These are phyloP conservation scores for Ophion costatus DNA, from an alignment of 2,888 invertebrate genomes.

Conservation along the genomic window DNA sequence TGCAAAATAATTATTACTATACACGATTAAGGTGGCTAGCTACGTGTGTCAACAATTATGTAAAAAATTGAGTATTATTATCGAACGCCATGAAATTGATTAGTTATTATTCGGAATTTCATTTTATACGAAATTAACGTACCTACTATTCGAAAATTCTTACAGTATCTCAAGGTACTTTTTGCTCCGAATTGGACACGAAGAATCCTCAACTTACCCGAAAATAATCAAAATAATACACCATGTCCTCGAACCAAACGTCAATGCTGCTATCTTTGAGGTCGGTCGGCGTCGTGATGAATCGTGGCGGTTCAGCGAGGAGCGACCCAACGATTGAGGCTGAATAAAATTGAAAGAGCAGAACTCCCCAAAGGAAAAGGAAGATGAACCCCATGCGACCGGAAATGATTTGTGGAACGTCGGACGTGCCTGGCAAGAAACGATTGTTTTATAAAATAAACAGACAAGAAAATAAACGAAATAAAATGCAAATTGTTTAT, in stretches of 20 bases:
- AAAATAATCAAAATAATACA: constrained; percentile 77
- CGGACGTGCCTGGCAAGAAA: constrained; percentile 81
- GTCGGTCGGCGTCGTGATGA: constrained; percentile 76
- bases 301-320: constrained; percentile 77
- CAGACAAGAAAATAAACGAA: not conserved
- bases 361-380: constrained; percentile 77
- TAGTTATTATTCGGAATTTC: no score
- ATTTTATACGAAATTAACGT: no score
- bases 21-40: no score
- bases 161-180: no score
- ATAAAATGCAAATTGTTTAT: not conserved
- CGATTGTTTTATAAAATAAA: not conserved
- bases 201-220: constrained; percentile 67
- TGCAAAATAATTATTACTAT: no score
- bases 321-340: constrained; percentile 80
- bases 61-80: not conserved
- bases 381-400: constrained; percentile 77
- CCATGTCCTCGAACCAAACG: constrained; percentile 77
- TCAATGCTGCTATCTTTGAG: constrained; percentile 77
- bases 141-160: not conserved
- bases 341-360: constrained; percentile 81
- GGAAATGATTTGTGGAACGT: constrained; percentile 83
- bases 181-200: no score
- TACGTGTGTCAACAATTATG: not conserved
- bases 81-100: no score